Evolutionary conservation across 2,113 vertebrate genomes (phyloP), one percentile per base, ranked within the genome.

Genomic region (Salvator merianae): DNA sequence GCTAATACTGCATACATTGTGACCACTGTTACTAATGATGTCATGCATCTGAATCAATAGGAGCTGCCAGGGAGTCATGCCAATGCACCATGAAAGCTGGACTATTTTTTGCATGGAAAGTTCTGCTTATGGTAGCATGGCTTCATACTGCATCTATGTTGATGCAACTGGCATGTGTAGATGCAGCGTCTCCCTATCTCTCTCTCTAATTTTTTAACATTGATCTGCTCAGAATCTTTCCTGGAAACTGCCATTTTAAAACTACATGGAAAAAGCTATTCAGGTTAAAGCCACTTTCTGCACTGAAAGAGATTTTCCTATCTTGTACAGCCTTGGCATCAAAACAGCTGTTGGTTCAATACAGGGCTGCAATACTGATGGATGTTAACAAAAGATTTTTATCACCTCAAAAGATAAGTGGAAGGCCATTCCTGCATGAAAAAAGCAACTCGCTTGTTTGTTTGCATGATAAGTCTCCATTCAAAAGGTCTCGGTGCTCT

Each of bases 401-500:
- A 86, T 20, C 4, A 81, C 28, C 71, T 47, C 32, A 40, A 59
- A 79, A 83, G 69, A 87, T 66, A 86, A 50, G 38, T 55, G 32
- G 34, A 81, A 69, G 55, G 65, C 13, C 13, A 86, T 38, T 63
- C 81, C 75, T 78, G 40, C 55, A n/a, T 62, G 55, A n/a, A 65
- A 82, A 77, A 66, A 79, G 12, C 81, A 26, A 91, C 81, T 43
- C 2, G 20, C 55, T 74, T 63, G 55, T 85, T 79, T 85, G 65
- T 87, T 28, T 82, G 3, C 34, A 83, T 2, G 34, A 34, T 76
- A 12, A 70, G 68, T 72, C 24, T 81, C 73, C 85, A 87, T 71
- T 77, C 55, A 75, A 92, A 92, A 88, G 74, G 87, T 91, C 75
- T 71, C 30, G 0, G 63, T 75, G 4, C 65, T 89, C 80, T 75